Base-by-base conservation (phyloP, 2,797 vertebrate species). In the Pseudochirops cupreus region DNA sequence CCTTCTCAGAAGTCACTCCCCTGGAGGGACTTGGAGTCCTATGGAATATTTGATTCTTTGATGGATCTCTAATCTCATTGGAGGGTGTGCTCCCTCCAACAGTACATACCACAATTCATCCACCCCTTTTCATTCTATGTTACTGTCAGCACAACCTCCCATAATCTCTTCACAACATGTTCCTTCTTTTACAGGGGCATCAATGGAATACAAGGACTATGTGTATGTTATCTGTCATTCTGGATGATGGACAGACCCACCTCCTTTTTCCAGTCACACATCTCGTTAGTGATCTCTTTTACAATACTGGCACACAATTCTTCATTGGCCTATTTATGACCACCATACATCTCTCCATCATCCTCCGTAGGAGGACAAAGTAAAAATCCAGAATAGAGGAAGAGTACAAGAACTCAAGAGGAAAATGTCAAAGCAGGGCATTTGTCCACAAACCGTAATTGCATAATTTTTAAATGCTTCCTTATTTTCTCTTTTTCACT, bases 331-430 rank as follows among this genome's bases (percentile, higher is more conserved):
- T 87, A 26, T 24, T 87, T 46, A 46, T 87, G 39, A 87, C 74
- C 24, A 46, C 7, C n/a, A 82, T 46, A 82, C 18, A 82, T 21
- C 18, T 82, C n/a, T 82, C 67, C n/a, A 74, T 39, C 39, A n/a
- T 24, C 2, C 6, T 67, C 7, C 0, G 13, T 74, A n/a, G 14
- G 7, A 39, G 16, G 7, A 82, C 5, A 67, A 95, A 62, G 3
- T 4, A 53, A 95, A 93, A 87, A 82, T 46, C 10, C 74, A 87
- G 0, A 94, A 13, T 26, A 56, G 12, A 82, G 96, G n/a, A 94
- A 62, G 50, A 26, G 13, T 56, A 55, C 4, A 92, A 92, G 94
- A 46, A 10, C 18, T 52, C 53, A 92, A 94, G 90, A 97, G 26
- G 21, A 10, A 96, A 91, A 56, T 24, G 26, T 50, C 93, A 90